Base-by-base conservation (phyloP, 2,888 invertebrate genomes). In the Heliconius aoede region DNA sequence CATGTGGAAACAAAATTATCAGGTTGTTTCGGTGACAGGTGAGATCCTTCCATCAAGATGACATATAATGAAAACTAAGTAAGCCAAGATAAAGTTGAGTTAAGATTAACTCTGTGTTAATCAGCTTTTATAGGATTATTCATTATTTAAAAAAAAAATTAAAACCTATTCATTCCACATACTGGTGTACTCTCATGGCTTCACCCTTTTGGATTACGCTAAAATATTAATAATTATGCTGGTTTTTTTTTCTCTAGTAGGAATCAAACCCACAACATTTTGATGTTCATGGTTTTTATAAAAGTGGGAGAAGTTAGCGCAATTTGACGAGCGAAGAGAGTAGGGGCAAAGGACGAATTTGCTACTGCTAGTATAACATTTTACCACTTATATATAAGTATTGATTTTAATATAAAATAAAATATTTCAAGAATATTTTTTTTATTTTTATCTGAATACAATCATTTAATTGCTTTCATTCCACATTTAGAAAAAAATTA, bases 11-110 rank as follows among this genome's bases (percentile, higher is more conserved):
- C 73, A 55, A 58, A 40, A 58, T 73, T 68, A 62, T 73, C 73
- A 32, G 5, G 26, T 26, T 32, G 15, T 26, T 68, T 32, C 51
- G 55, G 28, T 51, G 46, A 24, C 60, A 60, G 30, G 24, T 76
- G 72, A 73, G 67, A 69, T 62, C 55, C 73, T 73, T 77, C 76
- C 69, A 55, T 77, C 73, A 73, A 76, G 32, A 51, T 65, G 76
- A 64, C 55, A 68, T 40, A 26, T 51, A 51, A 51, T 28, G 51
- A 69, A 76, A 68, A 77, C 61, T 30, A 30, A 18, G 26, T 60
- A 15, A 69, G 69, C 55, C 32, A 21, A 58, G n/a, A 55, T 55
- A 32, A 69, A n/a, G 21, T 71, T 32, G 28, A 55, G 28, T 71
- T 30, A 55, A 30, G 55, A 71, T 55, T 55, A 55, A 11, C 55